A percentile compares a stretch with the other conserved stretches of the same genome.
Conservation (phyloP, 1,140 invertebrate genomes). For the Eciton burchellii region DNA sequence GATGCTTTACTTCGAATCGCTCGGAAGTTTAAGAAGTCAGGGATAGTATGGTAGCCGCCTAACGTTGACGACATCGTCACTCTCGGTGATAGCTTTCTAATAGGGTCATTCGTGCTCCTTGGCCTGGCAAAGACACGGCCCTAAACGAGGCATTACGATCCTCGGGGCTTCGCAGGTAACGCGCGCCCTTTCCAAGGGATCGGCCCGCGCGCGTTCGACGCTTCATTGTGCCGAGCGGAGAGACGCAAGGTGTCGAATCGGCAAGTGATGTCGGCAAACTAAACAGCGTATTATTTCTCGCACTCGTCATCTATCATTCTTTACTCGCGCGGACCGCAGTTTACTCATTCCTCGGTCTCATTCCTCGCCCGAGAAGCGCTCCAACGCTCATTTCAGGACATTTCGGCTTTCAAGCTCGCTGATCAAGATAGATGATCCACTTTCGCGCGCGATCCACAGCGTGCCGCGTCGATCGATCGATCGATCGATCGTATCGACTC, state of each 20-base stretch:
- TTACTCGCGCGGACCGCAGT: not conserved
- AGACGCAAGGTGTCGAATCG: slow-evolving; percentile 69
- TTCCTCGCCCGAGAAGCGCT: slow-evolving; percentile 31
- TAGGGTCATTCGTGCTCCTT: slow-evolving; percentile 37
- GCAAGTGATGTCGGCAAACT: slow-evolving; percentile 70
- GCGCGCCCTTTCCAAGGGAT: slow-evolving; percentile 62
- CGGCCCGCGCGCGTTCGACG: slow-evolving; percentile 66
- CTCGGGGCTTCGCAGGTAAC: slow-evolving; percentile 75
- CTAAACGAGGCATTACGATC: slow-evolving; percentile 74
- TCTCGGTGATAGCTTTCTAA: slow-evolving; percentile 18
- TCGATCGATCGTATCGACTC: slow-evolving; percentile 43
- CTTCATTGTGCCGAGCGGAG: slow-evolving; percentile 49
- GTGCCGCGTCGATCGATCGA: slow-evolving; percentile 20
- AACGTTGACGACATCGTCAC: not conserved
- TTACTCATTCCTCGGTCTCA: slow-evolving; percentile 2
- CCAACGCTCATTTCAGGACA: slow-evolving; percentile 38
- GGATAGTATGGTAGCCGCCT: not conserved
- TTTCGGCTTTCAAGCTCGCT: slow-evolving; percentile 48
- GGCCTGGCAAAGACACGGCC: slow-evolving; percentile 61
- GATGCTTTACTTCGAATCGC: not conserved
- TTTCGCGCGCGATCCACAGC: slow-evolving; percentile 43
- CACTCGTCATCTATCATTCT: slow-evolving; percentile 23
- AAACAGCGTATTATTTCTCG: not conserved
- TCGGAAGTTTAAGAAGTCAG: not conserved
- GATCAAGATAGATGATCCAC: slow-evolving; percentile 61